Conservation (phyloP, 2,113 vertebrate genomes). For the Ciconia stormi region DNA sequence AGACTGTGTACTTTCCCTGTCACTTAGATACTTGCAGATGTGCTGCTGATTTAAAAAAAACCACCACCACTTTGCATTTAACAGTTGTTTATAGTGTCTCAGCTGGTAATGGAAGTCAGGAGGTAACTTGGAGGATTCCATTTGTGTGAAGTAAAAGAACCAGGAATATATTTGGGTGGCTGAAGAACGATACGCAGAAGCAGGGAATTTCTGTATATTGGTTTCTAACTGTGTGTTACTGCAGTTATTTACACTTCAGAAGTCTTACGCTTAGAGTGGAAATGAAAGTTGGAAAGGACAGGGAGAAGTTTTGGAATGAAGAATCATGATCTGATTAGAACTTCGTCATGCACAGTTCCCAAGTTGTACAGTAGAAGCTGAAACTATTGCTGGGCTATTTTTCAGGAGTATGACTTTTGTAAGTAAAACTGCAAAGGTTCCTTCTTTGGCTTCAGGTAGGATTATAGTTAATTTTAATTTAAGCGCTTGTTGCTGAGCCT, state of each 20-base stretch:
- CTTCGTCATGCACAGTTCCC: background rate
- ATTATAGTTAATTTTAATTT: background rate
- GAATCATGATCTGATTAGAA: background rate
- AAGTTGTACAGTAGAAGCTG: background rate
- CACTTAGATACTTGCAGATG: background rate
- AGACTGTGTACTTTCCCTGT: background rate
- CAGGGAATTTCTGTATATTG: background rate
- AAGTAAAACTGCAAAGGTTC: background rate
- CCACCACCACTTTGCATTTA: rapidly evolving
- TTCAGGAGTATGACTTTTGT: background rate
- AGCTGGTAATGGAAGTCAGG: background rate
- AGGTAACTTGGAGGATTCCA: background rate
- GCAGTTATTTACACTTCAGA: background rate
- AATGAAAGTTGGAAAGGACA: background rate
- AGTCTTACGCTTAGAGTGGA: background rate
- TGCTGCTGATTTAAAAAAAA: background rate
- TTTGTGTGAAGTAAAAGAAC: background rate
- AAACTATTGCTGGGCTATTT: background rate
- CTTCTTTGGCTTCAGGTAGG: background rate
- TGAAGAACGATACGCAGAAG: background rate
- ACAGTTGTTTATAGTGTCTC: background rate
- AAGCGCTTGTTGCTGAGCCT: background rate
- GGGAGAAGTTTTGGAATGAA: background rate
- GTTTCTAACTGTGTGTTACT: background rate
- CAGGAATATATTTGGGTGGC: background rate